Evolutionary conservation across 2,888 invertebrate species (phyloP), one percentile per base, ranked within the genome.

Genomic region (Tachystola acroxantha): DNA sequence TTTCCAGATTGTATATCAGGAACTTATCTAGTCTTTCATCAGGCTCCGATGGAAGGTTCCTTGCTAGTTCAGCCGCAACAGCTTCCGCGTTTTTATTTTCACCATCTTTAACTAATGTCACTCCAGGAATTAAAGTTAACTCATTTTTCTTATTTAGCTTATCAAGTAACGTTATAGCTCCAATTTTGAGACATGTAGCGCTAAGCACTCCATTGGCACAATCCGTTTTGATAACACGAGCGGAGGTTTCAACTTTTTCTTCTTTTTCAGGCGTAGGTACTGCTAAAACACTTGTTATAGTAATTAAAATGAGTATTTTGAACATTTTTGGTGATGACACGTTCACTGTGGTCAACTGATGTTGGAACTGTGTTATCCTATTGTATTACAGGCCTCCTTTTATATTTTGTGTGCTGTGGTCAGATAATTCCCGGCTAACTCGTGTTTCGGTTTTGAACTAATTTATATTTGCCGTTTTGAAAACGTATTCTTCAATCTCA

Each of bases 11-110:
- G 49, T 91, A 91, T 47, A 93, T 58, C 22, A 94, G 86, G 51
- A 90, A 92, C 7, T 91, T 92, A 61, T 94, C 93, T 36, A 94
- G 69, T 9, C 92, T 88, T 9, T 91, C 91, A 53, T 92, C 91
- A 1, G 92, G 89, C 57, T 93, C 92, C 35, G 91, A 89, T 0
- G 93, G 92, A 53, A 92, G 90, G 32, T 91, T 91, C 46, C 92
- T 88, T 0, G 93, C 92, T 1, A 93, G 70, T 55, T 93, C 92
- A 52, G 62, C 81, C 3, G 92, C 89, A 39, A 65, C 57, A 0
- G 59, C 43, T 28, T 70, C 66, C 10, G 91, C 89, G 32, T 93
- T 85, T 32, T 91, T 90, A 1, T 90, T 88, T 7, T 89, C 89
- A 34, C 87, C 87, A 34, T 92, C 92, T 45, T 91, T 90, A 40